Conservation (phyloP, 2,797 vertebrate genomes). For the Florisuga fusca region DNA sequence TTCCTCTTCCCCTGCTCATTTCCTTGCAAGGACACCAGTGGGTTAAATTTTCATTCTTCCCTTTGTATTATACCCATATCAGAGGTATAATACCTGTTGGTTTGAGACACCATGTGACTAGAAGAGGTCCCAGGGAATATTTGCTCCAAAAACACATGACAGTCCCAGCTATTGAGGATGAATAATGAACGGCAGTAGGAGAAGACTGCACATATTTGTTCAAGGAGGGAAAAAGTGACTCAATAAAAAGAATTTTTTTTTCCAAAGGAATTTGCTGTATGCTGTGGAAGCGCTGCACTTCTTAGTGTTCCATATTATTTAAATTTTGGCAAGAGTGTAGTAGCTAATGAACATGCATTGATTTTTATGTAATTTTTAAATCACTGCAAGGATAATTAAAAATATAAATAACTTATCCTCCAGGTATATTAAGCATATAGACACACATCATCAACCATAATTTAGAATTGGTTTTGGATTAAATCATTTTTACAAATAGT, state of each 20-base stretch:
- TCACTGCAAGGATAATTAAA: constrained; percentile 57
- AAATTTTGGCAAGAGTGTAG: constrained; percentile 21
- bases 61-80: no score
- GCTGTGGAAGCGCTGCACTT: neutral
- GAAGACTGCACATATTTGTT: neutral
- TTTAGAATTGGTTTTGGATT: constrained; percentile 57
- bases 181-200: neutral
- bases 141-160: neutral
- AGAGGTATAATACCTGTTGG: neutral
- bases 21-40: neutral
- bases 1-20: neutral
- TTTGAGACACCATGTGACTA: neutral
- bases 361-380: constrained; percentile 66
- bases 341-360: constrained; percentile 50
- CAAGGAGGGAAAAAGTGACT: neutral
- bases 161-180: neutral
- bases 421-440: neutral
- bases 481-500: constrained; percentile 42
- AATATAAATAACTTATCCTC: constrained; percentile 63
- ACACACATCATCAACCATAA: constrained; percentile 34
- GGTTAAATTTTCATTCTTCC: neutral
- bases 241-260: neutral
- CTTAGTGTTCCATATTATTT: neutral
- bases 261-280: neutral
- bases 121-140: neutral